Evolutionary conservation across 1,140 invertebrate species (phyloP).

Genomic region (Elymnias hypermnestra): DNA sequence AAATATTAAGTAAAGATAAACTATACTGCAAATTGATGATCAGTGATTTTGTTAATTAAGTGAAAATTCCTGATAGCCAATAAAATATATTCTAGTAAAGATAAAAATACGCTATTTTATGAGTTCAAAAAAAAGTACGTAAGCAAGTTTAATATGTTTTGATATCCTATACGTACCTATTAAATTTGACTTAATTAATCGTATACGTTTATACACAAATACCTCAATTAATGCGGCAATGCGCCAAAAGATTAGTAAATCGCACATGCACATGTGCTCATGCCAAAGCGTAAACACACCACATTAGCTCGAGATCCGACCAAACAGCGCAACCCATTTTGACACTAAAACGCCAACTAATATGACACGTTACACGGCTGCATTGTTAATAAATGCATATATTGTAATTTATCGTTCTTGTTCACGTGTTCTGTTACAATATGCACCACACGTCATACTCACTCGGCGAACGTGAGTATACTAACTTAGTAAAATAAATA

Average conservation of each 20-base stretch:
- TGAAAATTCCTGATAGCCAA: too few relatives aligned
- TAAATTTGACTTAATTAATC: too few relatives aligned
- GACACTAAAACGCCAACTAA: slow-evolving; percentile 22
- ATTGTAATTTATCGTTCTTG: slow-evolving; percentile 39
- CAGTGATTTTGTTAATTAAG: too few relatives aligned
- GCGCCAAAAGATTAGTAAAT: slow-evolving; percentile 20
- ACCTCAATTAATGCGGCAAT: slow-evolving; percentile 21
- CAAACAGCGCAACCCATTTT: slow-evolving; percentile 17
- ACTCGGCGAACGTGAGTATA: slow-evolving; percentile 45
- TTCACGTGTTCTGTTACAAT: slow-evolving; percentile 21
- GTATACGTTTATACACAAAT: too few relatives aligned
- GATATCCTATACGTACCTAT: too few relatives aligned
- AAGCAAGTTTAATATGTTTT: too few relatives aligned
- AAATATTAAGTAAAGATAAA: too few relatives aligned
- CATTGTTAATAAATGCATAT: slow-evolving; percentile 36
- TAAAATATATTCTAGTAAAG: too few relatives aligned
- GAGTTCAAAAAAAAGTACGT: too few relatives aligned
- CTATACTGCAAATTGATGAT: too few relatives aligned
- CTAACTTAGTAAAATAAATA: slow-evolving; percentile 57
- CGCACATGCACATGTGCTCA: slow-evolving; percentile 40
- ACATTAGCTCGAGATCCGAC: slow-evolving; percentile 30
- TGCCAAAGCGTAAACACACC: slow-evolving; percentile 42
- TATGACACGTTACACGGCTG: slow-evolving; percentile 29
- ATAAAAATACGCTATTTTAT: too few relatives aligned
- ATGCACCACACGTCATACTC: slow-evolving; percentile 46